Evolutionary conservation across 2,113 vertebrate species (phyloP).

Genomic region (Scopus umbretta): DNA sequence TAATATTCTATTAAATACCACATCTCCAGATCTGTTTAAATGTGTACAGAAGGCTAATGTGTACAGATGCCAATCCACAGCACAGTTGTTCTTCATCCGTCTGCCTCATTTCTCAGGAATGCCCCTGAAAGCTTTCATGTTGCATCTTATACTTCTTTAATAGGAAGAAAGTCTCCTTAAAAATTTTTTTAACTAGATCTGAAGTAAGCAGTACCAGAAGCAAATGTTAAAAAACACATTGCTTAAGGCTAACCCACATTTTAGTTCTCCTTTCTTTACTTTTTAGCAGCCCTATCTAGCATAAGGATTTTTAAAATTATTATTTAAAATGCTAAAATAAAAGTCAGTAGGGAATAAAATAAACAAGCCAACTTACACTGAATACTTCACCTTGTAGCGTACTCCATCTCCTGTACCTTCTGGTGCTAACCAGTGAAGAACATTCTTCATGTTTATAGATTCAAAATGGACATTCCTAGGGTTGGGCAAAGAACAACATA

Average conservation of each 20-base stretch:
- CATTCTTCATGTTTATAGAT: conserved; percentile 85
- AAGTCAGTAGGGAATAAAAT: background rate
- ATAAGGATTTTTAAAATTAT: background rate
- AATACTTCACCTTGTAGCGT: conserved; percentile 82
- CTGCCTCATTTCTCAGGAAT: background rate
- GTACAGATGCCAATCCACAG: background rate
- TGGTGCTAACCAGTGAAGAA: conserved; percentile 81
- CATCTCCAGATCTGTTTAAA: background rate
- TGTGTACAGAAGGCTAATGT: background rate
- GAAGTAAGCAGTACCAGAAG: background rate
- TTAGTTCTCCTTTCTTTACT: background rate
- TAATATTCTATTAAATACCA: background rate
- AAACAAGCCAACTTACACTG: conserved; percentile 77
- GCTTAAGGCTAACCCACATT: background rate
- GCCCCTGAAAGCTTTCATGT: background rate
- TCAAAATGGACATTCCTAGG: conserved; percentile 77
- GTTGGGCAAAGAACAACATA: conserved; percentile 60
- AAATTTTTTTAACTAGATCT: background rate
- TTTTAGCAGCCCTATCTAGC: background rate
- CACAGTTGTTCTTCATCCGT: background rate
- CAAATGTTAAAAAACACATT: background rate
- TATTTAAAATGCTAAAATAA: background rate
- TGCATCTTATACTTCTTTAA: background rate
- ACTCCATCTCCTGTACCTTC: conserved; percentile 45
- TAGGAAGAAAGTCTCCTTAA: background rate